These are phyloP conservation scores for Poecilus cupreus DNA, from an alignment of 2,888 invertebrate genomes.

Conservation along the genomic window DNA sequence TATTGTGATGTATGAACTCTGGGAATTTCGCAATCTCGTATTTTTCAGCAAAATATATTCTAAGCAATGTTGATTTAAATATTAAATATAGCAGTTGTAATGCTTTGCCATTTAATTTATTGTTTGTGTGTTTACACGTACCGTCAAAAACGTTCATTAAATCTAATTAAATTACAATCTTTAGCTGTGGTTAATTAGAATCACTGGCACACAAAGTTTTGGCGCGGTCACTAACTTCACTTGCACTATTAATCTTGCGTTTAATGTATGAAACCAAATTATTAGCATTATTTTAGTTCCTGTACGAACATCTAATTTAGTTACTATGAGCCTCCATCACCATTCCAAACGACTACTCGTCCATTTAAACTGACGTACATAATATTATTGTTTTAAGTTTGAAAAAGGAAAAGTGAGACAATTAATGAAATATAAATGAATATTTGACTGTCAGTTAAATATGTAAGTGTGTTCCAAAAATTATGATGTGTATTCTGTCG, in stretches of 20 bases:
- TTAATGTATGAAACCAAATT: conserved; percentile 20
- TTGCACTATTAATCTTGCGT: conserved; percentile 41
- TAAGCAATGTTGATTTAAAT: neutral
- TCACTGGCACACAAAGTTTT: conserved; percentile 41
- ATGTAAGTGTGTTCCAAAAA: conserved; percentile 32
- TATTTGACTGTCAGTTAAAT: conserved; percentile 5
- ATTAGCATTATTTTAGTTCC: conserved; percentile 20
- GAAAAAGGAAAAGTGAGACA: neutral
- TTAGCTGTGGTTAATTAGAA: conserved; percentile 49
- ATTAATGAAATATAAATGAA: conserved; percentile 15
- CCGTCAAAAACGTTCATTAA: conserved; percentile 38
- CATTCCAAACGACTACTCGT: no score
- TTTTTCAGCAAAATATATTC: neutral
- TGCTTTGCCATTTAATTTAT: conserved; percentile 23
- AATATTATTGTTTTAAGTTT: no score
- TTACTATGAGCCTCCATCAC: no score
- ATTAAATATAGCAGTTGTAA: neutral
- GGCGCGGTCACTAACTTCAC: conserved; percentile 10
- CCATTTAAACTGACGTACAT: no score
- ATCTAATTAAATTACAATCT: conserved; percentile 49
- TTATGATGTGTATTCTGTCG: conserved; percentile 31
- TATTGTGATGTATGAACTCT: neutral
- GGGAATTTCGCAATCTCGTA: neutral
- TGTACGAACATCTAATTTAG: no score
- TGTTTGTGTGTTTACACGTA: conserved; percentile 22